Conservation (phyloP, 2,888 invertebrate species). For the Papilio elwesi region DNA sequence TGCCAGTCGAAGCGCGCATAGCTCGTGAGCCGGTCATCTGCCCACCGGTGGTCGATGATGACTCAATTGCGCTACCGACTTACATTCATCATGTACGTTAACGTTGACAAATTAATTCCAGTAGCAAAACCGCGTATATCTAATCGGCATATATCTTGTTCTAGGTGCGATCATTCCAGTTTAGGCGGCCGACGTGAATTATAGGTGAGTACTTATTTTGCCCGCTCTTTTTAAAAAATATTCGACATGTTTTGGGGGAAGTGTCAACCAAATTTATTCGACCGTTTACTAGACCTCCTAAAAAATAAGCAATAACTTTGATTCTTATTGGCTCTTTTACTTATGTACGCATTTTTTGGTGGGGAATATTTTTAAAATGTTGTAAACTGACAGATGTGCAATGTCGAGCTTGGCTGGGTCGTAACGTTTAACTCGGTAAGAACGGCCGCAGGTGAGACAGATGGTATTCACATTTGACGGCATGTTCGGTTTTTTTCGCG, state of each 20-base stretch:
- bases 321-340: too few species aligned
- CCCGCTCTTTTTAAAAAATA: slow-evolving; percentile 44
- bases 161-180: slow-evolving; percentile 63
- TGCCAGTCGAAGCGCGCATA: slow-evolving; percentile 71
- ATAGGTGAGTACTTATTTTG: slow-evolving; percentile 61
- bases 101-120: slow-evolving; percentile 34
- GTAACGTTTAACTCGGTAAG: slow-evolving; percentile 47
- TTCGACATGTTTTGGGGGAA: background rate
- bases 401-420: slow-evolving; percentile 43
- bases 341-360: slow-evolving; percentile 8
- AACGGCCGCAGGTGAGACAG: slow-evolving; percentile 69
- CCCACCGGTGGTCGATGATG: slow-evolving; percentile 45
- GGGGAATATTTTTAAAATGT: background rate
- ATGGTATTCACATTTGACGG: slow-evolving; percentile 74
- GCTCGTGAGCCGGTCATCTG: slow-evolving; percentile 60
- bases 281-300: background rate
- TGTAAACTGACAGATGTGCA: slow-evolving; percentile 28
- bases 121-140: slow-evolving; percentile 40
- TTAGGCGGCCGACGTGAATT: slow-evolving; percentile 55
- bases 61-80: slow-evolving; percentile 54
- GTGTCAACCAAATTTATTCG: too few species aligned
- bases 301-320: background rate
- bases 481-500: slow-evolving; percentile 58
- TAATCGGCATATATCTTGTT: slow-evolving; percentile 63
- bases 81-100: slow-evolving; percentile 59